Evolutionary conservation across 1,140 invertebrate genomes (phyloP).

Genomic region (Himalopsyche phryganea): DNA sequence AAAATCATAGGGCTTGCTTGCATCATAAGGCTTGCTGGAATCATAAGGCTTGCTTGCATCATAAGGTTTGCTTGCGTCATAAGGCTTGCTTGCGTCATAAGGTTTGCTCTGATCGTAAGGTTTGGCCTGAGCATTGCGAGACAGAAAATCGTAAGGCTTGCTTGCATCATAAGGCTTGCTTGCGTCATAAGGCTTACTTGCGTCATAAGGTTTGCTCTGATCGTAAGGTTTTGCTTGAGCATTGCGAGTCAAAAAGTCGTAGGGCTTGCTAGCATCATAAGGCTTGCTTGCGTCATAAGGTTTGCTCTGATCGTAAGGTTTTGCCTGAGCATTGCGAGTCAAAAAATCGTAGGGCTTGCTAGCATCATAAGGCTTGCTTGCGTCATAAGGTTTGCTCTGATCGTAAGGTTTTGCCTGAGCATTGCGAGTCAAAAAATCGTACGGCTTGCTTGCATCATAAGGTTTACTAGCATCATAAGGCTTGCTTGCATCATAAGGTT

Average conservation of each 20-base stretch:
- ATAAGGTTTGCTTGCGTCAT: slow-evolving; percentile 5
- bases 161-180: slow-evolving; percentile 8
- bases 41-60: slow-evolving; percentile 6
- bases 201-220: slow-evolving; percentile 4
- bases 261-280: slow-evolving; percentile 1
- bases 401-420: slow-evolving; percentile 2
- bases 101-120: slow-evolving; percentile 6
- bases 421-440: slow-evolving; percentile 8
- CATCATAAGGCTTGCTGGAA: slow-evolving; percentile 1
- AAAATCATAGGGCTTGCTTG: no score
- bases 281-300: slow-evolving; percentile 6
- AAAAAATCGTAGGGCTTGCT: slow-evolving; percentile 9
- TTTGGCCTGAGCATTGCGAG: background rate
- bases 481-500: slow-evolving; percentile 5
- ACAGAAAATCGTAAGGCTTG: no score
- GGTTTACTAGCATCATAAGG: slow-evolving; percentile 4
- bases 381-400: slow-evolving; percentile 4
- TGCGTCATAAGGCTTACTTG: background rate
- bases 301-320: slow-evolving; percentile 5
- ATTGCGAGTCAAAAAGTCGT: slow-evolving; percentile 8
- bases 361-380: background rate
- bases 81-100: slow-evolving; percentile 6
- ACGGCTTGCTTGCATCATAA: background rate
- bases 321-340: background rate
- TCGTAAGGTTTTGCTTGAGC: slow-evolving; percentile 2